Percentiles rank a stretch among this genome's conserved stretches.
Conservation (phyloP, 2,113 vertebrate genomes). For the Phalacrocorax pelagicus region DNA sequence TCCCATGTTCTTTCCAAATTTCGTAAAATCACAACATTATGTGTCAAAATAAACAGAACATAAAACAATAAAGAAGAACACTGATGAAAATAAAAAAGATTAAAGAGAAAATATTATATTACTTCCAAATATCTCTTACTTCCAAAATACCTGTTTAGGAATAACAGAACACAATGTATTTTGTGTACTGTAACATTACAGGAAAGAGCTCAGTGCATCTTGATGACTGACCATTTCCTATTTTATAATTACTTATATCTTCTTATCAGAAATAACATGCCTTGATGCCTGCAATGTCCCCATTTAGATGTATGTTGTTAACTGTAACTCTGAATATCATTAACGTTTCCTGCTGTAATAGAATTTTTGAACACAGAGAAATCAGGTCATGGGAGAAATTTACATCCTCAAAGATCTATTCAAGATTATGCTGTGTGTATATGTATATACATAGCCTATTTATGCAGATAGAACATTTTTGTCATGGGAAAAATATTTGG, state of each 20-base stretch:
- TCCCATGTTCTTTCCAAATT: not conserved
- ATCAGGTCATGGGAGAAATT: not conserved
- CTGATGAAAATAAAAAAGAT: not conserved
- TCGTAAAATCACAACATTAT: not conserved
- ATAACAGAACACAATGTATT: not conserved
- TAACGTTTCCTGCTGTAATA: not conserved
- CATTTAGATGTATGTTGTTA: not conserved
- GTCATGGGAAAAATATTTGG: slow-evolving; percentile 57
- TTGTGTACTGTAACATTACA: not conserved
- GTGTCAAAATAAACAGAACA: not conserved
- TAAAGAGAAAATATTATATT: not conserved
- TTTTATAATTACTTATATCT: not conserved
- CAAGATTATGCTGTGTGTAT: not conserved
- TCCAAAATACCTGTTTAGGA: not conserved
- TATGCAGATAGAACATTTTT: slow-evolving; percentile 28
- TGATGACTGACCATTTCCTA: not conserved
- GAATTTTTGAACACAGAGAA: not conserved
- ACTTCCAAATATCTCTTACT: no score
- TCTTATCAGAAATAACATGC: not conserved
- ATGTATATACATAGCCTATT: not conserved
- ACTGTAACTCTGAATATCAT: not conserved
- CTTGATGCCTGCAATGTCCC: not conserved
- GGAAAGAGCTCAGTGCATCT: not conserved
- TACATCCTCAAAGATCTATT: not conserved
- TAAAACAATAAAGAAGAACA: not conserved